Conservation (phyloP, 2,888 invertebrate species). For the Xestia ashworthii region DNA sequence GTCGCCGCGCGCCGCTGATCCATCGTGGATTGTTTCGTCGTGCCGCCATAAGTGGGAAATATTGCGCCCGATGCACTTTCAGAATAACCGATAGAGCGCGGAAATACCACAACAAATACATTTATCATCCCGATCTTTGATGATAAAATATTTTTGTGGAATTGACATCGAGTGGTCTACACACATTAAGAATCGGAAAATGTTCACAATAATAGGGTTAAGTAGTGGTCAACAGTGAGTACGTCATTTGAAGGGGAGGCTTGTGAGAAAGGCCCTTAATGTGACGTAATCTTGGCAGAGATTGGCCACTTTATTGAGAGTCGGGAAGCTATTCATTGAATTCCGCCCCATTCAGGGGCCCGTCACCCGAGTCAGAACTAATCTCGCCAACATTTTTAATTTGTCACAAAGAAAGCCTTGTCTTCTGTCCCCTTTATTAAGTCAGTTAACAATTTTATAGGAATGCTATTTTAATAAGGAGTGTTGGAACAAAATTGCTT, state of each 20-base stretch:
- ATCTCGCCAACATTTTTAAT: slow-evolving; percentile 75
- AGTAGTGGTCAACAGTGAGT: slow-evolving; percentile 64
- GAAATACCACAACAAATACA: slow-evolving; percentile 35
- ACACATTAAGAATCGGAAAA: slow-evolving; percentile 51
- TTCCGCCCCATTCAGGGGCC: slow-evolving; percentile 76
- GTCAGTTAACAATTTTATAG: slow-evolving; percentile 35
- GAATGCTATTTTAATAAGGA: slow-evolving; percentile 25
- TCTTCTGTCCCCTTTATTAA: slow-evolving; percentile 50
- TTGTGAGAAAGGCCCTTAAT: slow-evolving; percentile 71
- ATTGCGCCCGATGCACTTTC: slow-evolving; percentile 60
- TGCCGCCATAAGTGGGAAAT: slow-evolving; percentile 62
- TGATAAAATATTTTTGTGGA: slow-evolving; percentile 44
- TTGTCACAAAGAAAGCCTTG: slow-evolving; percentile 67
- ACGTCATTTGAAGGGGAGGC: slow-evolving; percentile 62
- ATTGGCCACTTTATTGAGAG: slow-evolving; percentile 77
- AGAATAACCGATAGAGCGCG: slow-evolving; percentile 50
- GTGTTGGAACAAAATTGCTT: slow-evolving; percentile 20
- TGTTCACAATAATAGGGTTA: slow-evolving; percentile 63
- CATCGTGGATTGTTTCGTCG: slow-evolving; percentile 58
- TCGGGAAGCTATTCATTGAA: slow-evolving; percentile 78
- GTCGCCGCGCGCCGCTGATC: slow-evolving; percentile 64
- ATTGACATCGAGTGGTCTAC: slow-evolving; percentile 45
- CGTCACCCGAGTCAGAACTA: slow-evolving; percentile 75
- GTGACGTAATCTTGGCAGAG: slow-evolving; percentile 78
- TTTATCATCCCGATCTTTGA: slow-evolving; percentile 35